phyloP scores from a whole-genome alignment of 2,113 vertebrate genomes.

The Heterochromis multidens region DNA sequence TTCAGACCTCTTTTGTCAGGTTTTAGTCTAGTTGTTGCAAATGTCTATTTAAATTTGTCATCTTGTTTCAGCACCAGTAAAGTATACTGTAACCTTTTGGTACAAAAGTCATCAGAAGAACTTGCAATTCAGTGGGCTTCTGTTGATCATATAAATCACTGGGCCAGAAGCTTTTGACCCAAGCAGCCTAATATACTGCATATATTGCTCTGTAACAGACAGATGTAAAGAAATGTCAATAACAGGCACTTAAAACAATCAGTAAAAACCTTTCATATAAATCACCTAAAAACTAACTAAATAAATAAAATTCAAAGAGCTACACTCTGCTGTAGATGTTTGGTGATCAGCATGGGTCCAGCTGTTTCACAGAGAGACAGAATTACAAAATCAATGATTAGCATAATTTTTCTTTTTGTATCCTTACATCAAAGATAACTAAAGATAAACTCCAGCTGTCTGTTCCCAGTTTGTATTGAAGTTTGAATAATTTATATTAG shows the following conservation, averaged over 20 bases:
- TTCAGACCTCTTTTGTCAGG: not conserved
- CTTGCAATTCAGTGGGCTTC: not conserved
- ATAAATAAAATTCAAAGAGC: accelerated
- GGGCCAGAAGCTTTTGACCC: too few species aligned
- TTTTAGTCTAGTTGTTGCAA: not conserved
- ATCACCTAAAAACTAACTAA: not conserved
- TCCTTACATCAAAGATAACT: not conserved
- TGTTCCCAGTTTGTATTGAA: not conserved
- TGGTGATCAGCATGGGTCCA: accelerated
- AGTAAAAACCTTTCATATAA: too few species aligned
- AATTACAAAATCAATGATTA: not conserved
- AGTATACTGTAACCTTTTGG: too few species aligned
- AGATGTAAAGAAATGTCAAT: not conserved
- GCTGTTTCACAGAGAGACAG: not conserved
- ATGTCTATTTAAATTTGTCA: too few species aligned
- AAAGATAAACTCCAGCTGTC: not conserved
- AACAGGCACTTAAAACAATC: not conserved
- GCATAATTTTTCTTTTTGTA: not conserved
- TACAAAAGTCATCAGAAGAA: too few species aligned
- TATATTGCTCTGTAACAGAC: accelerated
- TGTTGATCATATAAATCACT: not conserved
- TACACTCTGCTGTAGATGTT: not conserved
- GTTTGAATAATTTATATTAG: not conserved
- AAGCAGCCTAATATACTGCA: not conserved
- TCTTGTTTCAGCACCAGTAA: too few species aligned